phyloP scores from a whole-genome alignment of 2,888 invertebrate genomes.

The Polyommatus iphigenia region DNA sequence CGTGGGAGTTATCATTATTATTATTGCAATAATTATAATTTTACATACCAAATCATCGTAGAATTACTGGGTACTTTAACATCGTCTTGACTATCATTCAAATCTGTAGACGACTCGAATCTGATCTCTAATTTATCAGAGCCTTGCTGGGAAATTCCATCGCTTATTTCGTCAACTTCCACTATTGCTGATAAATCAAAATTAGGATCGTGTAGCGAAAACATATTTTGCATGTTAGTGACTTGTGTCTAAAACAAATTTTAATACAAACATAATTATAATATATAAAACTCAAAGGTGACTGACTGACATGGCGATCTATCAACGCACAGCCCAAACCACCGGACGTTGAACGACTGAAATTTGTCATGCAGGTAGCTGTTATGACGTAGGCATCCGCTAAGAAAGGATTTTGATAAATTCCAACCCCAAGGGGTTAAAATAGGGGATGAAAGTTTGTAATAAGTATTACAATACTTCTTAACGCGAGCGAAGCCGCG shows the following conservation, averaged over 20 bases:
- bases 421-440: too few species aligned
- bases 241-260: conserved; percentile 62
- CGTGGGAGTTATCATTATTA: too few species aligned
- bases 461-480: too few species aligned
- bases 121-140: conserved; percentile 68
- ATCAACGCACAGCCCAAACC: too few species aligned
- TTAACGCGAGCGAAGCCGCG: too few species aligned
- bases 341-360: too few species aligned
- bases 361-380: too few species aligned
- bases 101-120: conserved; percentile 62
- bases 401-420: too few species aligned
- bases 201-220: conserved; percentile 70
- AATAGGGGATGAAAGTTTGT: too few species aligned
- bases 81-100: conserved; percentile 62
- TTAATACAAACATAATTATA: not conserved
- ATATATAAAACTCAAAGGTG: too few species aligned
- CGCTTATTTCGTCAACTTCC: conserved; percentile 69
- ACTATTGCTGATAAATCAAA: conserved; percentile 74
- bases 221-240: conserved; percentile 71
- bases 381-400: too few species aligned
- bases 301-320: too few species aligned
- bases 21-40: not conserved
- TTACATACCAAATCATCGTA: conserved; percentile 63
- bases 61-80: conserved; percentile 60
- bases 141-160: conserved; percentile 58